These are phyloP conservation scores for Bradypodion pumilum DNA, from an alignment of 2,797 vertebrate genomes.

Conservation along the genomic window DNA sequence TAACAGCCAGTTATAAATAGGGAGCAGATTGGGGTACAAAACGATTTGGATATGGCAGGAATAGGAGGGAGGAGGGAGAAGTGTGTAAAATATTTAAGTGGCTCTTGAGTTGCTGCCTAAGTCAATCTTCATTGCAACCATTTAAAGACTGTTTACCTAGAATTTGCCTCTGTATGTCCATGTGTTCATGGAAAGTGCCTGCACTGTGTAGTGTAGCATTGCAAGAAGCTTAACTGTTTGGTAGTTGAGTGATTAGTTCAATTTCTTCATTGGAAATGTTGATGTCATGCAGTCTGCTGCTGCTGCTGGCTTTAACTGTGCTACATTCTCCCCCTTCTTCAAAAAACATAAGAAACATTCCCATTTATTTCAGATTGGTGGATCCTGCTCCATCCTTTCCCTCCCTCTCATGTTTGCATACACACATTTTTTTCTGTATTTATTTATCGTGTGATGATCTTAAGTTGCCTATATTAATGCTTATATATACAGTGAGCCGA, in stretches of 20 bases:
- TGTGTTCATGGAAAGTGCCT: conserved; percentile 2
- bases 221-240: conserved; percentile 25
- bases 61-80: not conserved
- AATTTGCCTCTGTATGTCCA: not conserved
- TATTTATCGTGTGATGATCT: no score
- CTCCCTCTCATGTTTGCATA: not conserved
- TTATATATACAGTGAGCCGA: no score
- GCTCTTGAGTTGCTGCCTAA: conserved; percentile 1
- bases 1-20: conserved; percentile 48
- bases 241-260: conserved; percentile 16
- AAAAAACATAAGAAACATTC: not conserved
- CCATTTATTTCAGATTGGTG: not conserved
- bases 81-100: conserved; percentile 36
- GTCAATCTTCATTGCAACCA: not conserved
- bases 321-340: not conserved
- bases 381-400: not conserved
- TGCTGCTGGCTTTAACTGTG: not conserved
- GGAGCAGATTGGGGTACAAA: conserved; percentile 15
- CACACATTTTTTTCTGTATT: no score
- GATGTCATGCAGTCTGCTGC: conserved; percentile 11
- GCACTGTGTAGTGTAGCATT: conserved; percentile 9
- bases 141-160: conserved; percentile 35
- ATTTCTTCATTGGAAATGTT: conserved; percentile 32
- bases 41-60: conserved; percentile 26
- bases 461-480: no score